phyloP scores from a whole-genome alignment of 2,113 vertebrate species.

The Hylia prasina region DNA sequence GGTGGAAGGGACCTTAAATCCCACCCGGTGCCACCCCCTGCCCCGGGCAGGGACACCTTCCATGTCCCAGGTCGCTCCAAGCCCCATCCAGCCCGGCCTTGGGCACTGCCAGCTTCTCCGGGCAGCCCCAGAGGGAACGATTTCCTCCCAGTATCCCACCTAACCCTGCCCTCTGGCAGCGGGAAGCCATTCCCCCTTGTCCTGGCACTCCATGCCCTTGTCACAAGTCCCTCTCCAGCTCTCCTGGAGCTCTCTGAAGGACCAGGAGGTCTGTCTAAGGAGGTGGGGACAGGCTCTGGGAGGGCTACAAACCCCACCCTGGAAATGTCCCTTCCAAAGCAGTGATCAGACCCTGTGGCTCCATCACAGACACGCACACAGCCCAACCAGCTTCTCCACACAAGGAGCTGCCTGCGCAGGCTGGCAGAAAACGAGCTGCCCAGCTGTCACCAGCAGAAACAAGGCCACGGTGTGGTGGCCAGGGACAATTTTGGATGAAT shows the following conservation, averaged over 20 bases:
- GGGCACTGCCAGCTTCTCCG: background rate
- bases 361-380: background rate
- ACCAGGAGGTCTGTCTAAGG: background rate
- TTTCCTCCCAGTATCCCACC: background rate
- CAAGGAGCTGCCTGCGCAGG: background rate
- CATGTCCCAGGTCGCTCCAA: rapidly evolving
- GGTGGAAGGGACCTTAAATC: background rate
- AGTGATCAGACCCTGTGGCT: background rate
- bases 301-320: background rate
- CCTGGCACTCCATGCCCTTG: background rate
- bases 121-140: background rate
- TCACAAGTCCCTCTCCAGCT: background rate
- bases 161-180: background rate
- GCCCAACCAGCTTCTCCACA: rapidly evolving
- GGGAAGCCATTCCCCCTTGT: background rate
- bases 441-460: background rate
- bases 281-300: background rate
- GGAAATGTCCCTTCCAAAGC: background rate
- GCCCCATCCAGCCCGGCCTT: rapidly evolving
- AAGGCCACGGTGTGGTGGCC: background rate
- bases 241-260: background rate
- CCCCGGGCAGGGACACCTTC: background rate
- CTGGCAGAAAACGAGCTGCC: background rate
- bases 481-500: background rate
- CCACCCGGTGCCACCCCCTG: background rate